Evolutionary conservation across 2,888 invertebrate species (phyloP).

Genomic region (Nowickia ferox): DNA sequence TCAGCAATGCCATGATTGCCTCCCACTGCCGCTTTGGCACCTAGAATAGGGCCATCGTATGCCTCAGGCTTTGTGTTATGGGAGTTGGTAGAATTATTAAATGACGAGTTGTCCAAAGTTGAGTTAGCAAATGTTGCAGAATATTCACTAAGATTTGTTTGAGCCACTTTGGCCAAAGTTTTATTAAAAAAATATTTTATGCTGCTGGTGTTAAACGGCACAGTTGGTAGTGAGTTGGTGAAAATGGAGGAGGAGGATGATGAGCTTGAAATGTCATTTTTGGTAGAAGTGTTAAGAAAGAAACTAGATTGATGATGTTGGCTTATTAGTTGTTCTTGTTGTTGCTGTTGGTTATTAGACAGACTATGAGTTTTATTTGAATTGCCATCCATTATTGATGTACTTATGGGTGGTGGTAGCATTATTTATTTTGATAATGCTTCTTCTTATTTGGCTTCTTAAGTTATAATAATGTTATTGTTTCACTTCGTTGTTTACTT

Average conservation of each 20-base stretch:
- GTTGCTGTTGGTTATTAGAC: conserved; percentile 73
- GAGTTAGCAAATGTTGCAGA: conserved; percentile 62
- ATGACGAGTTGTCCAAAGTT: not conserved
- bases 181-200: conserved; percentile 76
- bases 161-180: conserved; percentile 75
- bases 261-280: not conserved
- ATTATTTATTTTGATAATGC: conserved; percentile 49
- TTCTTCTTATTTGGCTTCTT: not conserved
- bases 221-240: conserved; percentile 30
- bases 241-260: conserved; percentile 3
- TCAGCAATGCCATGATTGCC: conserved; percentile 69
- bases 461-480: conserved; percentile 13
- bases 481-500: conserved; percentile 23
- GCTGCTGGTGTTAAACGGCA: conserved; percentile 39
- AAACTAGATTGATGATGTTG: conserved; percentile 52
- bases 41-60: conserved; percentile 58
- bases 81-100: not conserved
- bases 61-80: conserved; percentile 54
- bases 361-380: conserved; percentile 62
- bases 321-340: conserved; percentile 30
- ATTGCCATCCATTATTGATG: conserved; percentile 75
- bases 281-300: conserved; percentile 23
- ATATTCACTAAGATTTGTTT: conserved; percentile 73
- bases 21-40: conserved; percentile 15
- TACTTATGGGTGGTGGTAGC: conserved; percentile 63